Percentiles rank a stretch among this genome's conserved stretches.
Evolutionary conservation across 2,888 invertebrate genomes (phyloP).

Genomic region (Cryptus viduatorius): DNA sequence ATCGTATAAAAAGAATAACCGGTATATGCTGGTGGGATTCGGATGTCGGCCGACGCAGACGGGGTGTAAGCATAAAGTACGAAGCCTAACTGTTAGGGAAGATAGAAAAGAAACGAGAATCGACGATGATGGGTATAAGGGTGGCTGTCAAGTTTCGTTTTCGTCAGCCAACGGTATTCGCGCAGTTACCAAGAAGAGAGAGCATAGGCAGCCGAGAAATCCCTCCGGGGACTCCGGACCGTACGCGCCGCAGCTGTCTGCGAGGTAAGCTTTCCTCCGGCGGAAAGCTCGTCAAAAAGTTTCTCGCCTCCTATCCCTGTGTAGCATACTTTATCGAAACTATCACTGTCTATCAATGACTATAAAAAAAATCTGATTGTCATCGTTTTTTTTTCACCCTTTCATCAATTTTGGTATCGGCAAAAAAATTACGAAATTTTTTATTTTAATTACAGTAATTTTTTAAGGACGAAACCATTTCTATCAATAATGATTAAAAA

Average conservation of each 20-base stretch:
- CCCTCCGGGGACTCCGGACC: conserved; percentile 62
- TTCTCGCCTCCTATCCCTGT: conserved; percentile 21
- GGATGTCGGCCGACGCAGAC: conserved; percentile 29
- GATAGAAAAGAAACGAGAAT: conserved; percentile 68
- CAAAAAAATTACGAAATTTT: too few relatives aligned
- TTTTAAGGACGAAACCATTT: too few relatives aligned
- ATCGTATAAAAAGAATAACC: conserved; percentile 69
- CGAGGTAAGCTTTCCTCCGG: conserved; percentile 62
- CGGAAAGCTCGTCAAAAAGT: conserved; percentile 68
- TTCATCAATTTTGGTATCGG: too few relatives aligned
- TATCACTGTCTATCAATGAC: conserved; percentile 5
- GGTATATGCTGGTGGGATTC: conserved; percentile 13
- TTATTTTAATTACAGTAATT: too few relatives aligned
- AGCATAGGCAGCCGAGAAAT: conserved; percentile 76
- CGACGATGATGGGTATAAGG: conserved; percentile 84
- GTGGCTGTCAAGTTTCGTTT: conserved; percentile 82
- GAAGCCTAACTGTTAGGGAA: conserved; percentile 18
- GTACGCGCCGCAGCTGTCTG: conserved; percentile 65
- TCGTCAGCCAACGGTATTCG: conserved; percentile 78
- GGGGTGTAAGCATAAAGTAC: conserved; percentile 8
- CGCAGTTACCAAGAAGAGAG: conserved; percentile 79
- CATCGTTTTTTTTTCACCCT: too few relatives aligned
- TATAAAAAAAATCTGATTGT: neutral
- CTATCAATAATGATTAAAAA: too few relatives aligned
- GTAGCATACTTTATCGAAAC: neutral